These are phyloP conservation scores for Beroe ovata DNA, from an alignment of 37 sponge, comb jelly and placozoan species.

Conservation along the genomic window DNA sequence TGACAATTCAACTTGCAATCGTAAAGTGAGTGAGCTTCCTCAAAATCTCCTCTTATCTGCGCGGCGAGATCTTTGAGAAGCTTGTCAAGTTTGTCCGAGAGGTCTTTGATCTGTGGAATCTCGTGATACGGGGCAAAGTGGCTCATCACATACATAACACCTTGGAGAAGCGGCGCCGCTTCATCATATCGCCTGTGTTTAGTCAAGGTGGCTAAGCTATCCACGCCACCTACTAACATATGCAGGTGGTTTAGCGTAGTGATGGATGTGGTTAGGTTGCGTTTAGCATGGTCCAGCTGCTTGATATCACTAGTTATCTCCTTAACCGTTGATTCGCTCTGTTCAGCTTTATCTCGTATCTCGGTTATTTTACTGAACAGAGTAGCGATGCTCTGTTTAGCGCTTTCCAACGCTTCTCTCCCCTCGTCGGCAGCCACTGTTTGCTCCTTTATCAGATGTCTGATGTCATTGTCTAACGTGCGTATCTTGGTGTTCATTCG, in stretches of 20 bases:
- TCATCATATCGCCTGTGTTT: slow-evolving; percentile 71
- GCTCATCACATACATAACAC: slow-evolving; percentile 81
- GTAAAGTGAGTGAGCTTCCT: slow-evolving; percentile 57
- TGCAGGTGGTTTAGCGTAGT: slow-evolving; percentile 91
- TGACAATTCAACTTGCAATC: slow-evolving; percentile 63
- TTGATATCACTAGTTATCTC: slow-evolving; percentile 98
- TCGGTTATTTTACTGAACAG: slow-evolving; percentile 90
- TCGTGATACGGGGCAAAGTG: slow-evolving; percentile 80
- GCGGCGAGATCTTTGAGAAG: slow-evolving; percentile 78
- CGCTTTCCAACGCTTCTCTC: slow-evolving; percentile 74
- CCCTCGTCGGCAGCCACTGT: slow-evolving; percentile 56
- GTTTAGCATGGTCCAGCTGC: slow-evolving; percentile 95
- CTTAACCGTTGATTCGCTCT: slow-evolving; percentile 84
- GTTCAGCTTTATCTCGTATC: slow-evolving; percentile 94
- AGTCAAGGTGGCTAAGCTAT: slow-evolving; percentile 78
- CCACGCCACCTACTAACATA: slow-evolving; percentile 85
- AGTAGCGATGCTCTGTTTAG: slow-evolving; percentile 85
- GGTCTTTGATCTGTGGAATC: slow-evolving; percentile 85
- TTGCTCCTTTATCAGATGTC: slow-evolving; percentile 51
- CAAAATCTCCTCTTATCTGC: slow-evolving; percentile 80
- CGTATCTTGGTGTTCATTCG: slow-evolving; percentile 50
- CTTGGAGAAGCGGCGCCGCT: slow-evolving; percentile 80
- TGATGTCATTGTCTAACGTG: slow-evolving; percentile 19
- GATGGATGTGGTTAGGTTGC: slow-evolving; percentile 91
- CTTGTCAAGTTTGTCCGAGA: slow-evolving; percentile 74